Conservation (phyloP, 2,113 vertebrate species). For the Clarias magur region DNA sequence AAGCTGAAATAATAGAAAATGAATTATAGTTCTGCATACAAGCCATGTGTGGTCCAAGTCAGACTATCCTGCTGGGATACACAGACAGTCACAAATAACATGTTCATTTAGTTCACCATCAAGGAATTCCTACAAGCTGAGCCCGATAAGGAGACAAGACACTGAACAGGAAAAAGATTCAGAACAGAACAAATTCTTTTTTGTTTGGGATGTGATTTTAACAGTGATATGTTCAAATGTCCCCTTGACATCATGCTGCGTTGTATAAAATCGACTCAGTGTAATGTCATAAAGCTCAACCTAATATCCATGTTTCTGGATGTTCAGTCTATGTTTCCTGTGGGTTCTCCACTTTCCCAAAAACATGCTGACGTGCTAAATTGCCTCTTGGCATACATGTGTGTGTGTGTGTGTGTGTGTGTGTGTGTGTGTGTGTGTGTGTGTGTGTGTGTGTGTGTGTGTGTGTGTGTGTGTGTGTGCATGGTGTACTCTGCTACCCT, state of each 20-base stretch:
- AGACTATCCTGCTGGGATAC: neutral
- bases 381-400: neutral
- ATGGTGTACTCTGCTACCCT: neutral
- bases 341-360: neutral
- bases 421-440: neutral
- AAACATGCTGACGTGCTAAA: neutral
- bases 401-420: neutral
- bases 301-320: neutral
- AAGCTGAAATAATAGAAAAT: neutral
- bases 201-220: neutral
- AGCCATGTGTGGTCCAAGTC: neutral
- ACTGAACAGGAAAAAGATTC: neutral
- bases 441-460: neutral
- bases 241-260: neutral
- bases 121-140: neutral
- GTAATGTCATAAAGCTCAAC: neutral
- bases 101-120: neutral
- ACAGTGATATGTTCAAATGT: neutral
- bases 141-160: neutral
- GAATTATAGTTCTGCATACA: neutral
- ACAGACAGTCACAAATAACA: constrained; percentile 4
- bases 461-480: neutral
- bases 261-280: neutral
- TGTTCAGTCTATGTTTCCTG: neutral
- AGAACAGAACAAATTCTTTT: neutral